A percentile compares a stretch with the other conserved stretches of the same genome.
Evolutionary conservation across 2,113 vertebrate species (phyloP).

Genomic region (Ictidomys tridecemlineatus): DNA sequence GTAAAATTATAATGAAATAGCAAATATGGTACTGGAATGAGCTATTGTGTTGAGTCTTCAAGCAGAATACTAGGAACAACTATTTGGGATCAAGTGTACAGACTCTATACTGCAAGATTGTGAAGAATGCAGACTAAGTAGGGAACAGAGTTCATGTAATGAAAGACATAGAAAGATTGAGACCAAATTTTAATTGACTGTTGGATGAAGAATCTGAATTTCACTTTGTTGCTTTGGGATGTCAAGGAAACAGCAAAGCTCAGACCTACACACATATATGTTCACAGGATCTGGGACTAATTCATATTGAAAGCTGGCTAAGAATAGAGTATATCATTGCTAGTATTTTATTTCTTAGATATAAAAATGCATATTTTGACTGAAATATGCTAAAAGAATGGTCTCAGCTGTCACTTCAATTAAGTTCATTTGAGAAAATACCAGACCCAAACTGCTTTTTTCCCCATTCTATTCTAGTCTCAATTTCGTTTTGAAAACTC

Average conservation of each 20-base stretch:
- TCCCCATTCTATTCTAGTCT: not conserved
- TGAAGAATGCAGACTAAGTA: not conserved
- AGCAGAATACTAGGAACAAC: not conserved
- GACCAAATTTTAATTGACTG: not conserved
- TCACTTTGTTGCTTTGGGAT: not conserved
- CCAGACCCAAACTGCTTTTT: not conserved
- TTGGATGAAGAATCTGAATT: not conserved
- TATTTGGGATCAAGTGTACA: not conserved
- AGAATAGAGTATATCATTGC: not conserved
- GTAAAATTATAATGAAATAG: not conserved
- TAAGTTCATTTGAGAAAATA: constrained; percentile 29
- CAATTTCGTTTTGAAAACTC: not conserved
- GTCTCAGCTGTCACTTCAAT: not conserved
- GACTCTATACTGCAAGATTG: not conserved
- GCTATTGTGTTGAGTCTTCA: not conserved
- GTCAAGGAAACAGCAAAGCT: not conserved
- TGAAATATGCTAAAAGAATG: not conserved
- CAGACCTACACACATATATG: not conserved
- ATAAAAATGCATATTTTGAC: not conserved
- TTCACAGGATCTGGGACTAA: not conserved
- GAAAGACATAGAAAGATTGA: not conserved
- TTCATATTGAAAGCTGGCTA: not conserved
- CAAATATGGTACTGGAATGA: not conserved
- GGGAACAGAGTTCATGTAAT: not conserved
- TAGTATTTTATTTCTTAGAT: not conserved